Base-by-base conservation (phyloP, 1,140 invertebrate species). In the Paralvinella palmiformis region DNA sequence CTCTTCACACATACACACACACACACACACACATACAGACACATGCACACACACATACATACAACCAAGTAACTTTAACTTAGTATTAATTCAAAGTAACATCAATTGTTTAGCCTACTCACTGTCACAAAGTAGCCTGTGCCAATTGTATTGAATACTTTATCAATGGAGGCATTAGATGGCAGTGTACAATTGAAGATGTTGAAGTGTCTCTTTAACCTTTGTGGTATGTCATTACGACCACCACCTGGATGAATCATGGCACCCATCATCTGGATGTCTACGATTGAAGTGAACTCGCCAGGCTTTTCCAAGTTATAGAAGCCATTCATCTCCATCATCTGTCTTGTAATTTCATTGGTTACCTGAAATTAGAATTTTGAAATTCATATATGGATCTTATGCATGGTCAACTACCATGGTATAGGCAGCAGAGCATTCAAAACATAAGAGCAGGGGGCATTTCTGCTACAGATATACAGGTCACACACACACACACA, bases 231-330 rank as follows among this genome's bases (percentile, higher is more conserved):
- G 73, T 97, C 94, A 79, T 97, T 98, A 70, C 93, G 84, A 37
- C 94, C 94, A 22, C 92, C 92, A 58, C 79, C 74, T 24, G 92
- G 92, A 78, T 94, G 91, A 50, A 92, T 91, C 94, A 98, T 98
- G 4, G 94, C 93, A n/a, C 88, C 92, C 63, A 97, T 84, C 82
- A 94, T 94, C 71, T 92, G 92, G 35, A 82, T 77, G 79, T 97
- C 94, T 1, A 93, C 86, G 67, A 98, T 89, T 20, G 87, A 89
- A 0, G 88, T 94, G 73, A 97, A 98, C 74, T 98, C 95, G 37
- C 95, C 95, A 0, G 94, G 94, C 81, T 96, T 97, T 78, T 98
- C 94, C 59, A 98, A 82, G 73, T 91, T 97, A 74, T 96, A 98
- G 81, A 97, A 97, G 27, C 95, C 95, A 68, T 91, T 91, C 88